phyloP scores from a whole-genome alignment of 2,888 invertebrate species.

The Leptodirus hochenwartii region DNA sequence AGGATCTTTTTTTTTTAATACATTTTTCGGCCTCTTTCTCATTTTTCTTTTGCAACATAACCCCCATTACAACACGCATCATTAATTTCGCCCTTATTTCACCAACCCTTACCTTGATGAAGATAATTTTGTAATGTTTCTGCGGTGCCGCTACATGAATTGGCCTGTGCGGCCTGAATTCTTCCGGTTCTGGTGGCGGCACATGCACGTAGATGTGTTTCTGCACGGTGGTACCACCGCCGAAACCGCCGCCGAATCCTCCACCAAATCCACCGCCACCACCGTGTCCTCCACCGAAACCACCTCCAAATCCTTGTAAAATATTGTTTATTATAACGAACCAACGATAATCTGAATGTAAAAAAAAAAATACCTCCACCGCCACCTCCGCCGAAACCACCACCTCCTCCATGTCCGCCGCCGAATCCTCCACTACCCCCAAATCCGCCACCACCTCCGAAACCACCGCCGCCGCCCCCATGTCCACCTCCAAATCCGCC shows the following conservation, averaged over 20 bases:
- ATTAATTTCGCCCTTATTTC: constrained; percentile 10
- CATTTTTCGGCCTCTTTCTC: no score
- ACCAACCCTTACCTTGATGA: no score
- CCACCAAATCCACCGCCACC: constrained; percentile 11
- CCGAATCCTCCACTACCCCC: constrained; percentile 17
- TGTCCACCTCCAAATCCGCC: no score
- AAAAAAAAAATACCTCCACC: no score
- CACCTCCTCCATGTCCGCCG: constrained; percentile 12
- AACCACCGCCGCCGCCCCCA: constrained; percentile 12
- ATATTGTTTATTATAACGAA: no score
- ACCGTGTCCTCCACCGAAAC: no score
- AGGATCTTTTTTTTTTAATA: no score
- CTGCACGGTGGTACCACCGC: constrained; percentile 12
- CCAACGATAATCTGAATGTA: no score
- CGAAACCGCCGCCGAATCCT: constrained; percentile 14
- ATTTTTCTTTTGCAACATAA: not conserved
- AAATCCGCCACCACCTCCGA: constrained; percentile 11
- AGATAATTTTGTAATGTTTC: constrained; percentile 84
- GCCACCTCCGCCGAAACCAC: constrained; percentile 19
- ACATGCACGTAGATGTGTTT: constrained; percentile 84
- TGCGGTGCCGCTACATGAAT: constrained; percentile 55
- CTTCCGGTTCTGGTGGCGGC: constrained; percentile 73
- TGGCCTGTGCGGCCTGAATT: constrained; percentile 44
- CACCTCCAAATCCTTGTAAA: no score
- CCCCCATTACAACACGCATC: not conserved